Conservation (phyloP, 2,888 invertebrate genomes). For the Macrosiphum euphorbiae region DNA sequence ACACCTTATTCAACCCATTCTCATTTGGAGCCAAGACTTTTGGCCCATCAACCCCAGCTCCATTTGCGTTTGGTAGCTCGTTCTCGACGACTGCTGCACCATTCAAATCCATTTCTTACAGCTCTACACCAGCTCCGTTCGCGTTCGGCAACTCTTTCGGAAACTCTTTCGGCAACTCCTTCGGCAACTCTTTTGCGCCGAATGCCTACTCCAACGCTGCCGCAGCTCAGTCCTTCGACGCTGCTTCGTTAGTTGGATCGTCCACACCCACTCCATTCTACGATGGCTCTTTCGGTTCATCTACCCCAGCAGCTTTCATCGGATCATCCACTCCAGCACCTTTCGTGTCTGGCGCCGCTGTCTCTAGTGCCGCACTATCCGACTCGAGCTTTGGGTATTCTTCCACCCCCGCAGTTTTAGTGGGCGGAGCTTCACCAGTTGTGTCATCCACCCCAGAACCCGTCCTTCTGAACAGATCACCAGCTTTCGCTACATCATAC, state of each 20-base stretch:
- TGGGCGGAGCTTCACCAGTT: background rate
- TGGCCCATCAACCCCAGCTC: constrained; percentile 16
- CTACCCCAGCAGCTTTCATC: background rate
- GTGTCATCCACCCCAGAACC: constrained; percentile 53
- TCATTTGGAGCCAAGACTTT: constrained; percentile 25
- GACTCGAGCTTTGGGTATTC: constrained; percentile 64
- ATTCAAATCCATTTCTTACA: constrained; percentile 44
- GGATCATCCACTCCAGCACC: constrained; percentile 20
- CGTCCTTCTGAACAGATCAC: constrained; percentile 35
- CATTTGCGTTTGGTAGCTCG: constrained; percentile 4
- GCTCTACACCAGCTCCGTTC: constrained; percentile 23
- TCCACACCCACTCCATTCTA: background rate
- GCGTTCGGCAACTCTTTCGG: background rate
- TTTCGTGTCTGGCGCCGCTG: background rate
- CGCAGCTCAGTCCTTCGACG: background rate
- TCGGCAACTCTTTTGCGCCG: background rate
- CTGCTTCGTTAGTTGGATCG: background rate
- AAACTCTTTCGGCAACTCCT: background rate
- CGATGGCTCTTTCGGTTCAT: constrained; percentile 30
- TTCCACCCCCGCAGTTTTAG: background rate
- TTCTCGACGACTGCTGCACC: constrained; percentile 37
- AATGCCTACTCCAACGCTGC: background rate
- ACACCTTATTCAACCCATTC: background rate
- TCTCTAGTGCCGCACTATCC: constrained; percentile 38
- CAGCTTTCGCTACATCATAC: constrained; percentile 35